Evolutionary conservation across 2,113 vertebrate species (phyloP).

Genomic region (Clinocottus analis): DNA sequence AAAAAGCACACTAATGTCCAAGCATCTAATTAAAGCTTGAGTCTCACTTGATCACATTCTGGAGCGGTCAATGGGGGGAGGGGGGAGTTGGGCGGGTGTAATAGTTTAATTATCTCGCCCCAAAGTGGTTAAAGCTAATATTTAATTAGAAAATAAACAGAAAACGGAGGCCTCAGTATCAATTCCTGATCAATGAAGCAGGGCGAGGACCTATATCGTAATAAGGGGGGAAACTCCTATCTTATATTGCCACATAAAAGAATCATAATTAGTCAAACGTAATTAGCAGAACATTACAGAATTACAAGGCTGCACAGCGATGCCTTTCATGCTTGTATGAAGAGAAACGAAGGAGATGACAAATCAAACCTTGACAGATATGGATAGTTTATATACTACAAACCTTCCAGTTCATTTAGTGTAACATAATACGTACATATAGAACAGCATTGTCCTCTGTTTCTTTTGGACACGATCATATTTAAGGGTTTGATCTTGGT

Average conservation of each 20-base stretch:
- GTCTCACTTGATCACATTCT: slow-evolving; percentile 83
- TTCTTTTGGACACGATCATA: slow-evolving; percentile 18
- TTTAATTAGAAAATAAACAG: slow-evolving; percentile 85
- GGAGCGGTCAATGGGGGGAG: slow-evolving; percentile 69
- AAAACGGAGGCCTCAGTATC: slow-evolving; percentile 73
- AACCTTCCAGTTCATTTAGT: slow-evolving; percentile 16
- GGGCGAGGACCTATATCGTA: slow-evolving; percentile 63
- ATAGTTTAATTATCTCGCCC: slow-evolving; percentile 75
- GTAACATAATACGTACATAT: neutral
- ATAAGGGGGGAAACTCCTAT: slow-evolving; percentile 74
- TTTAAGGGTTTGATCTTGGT: slow-evolving; percentile 34
- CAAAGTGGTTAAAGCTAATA: slow-evolving; percentile 80
- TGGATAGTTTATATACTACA: slow-evolving; percentile 25
- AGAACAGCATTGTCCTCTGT: slow-evolving; percentile 1
- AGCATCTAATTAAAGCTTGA: slow-evolving; percentile 78
- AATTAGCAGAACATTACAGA: slow-evolving; percentile 84
- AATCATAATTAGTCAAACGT: slow-evolving; percentile 83
- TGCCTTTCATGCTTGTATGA: slow-evolving; percentile 81
- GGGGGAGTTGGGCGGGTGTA: slow-evolving; percentile 59
- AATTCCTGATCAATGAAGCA: slow-evolving; percentile 78
- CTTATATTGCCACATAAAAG: slow-evolving; percentile 79
- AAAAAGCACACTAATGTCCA: slow-evolving; percentile 65
- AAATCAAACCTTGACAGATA: slow-evolving; percentile 59
- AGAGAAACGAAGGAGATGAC: slow-evolving; percentile 68
- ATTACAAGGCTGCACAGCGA: slow-evolving; percentile 74